Conservation (phyloP, 1,140 invertebrate genomes). For the Euschistus heros region DNA sequence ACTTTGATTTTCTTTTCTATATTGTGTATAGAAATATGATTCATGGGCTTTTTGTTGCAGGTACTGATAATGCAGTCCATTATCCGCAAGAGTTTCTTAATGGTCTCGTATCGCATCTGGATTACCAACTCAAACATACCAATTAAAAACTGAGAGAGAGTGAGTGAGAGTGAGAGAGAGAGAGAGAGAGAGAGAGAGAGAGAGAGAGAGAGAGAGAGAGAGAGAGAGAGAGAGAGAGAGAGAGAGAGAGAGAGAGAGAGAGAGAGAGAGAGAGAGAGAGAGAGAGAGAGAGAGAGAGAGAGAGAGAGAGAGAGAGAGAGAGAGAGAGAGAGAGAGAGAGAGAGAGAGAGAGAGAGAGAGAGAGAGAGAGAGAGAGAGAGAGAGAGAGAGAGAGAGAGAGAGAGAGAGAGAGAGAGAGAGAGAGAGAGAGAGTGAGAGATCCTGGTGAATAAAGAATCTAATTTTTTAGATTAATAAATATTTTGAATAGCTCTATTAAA, state of each 20-base stretch:
- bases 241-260: constrained; percentile 14
- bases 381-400: constrained; percentile 11
- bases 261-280: constrained; percentile 14
- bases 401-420: constrained; percentile 3
- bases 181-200: constrained; percentile 13
- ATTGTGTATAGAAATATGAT: no score
- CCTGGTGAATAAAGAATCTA: no score
- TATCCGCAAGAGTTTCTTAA: no score
- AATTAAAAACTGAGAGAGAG: no score
- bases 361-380: constrained; percentile 14
- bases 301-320: constrained; percentile 8
- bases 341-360: constrained; percentile 14
- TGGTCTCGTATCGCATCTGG: no score
- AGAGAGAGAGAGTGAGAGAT: constrained; percentile 9
- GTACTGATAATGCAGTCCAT: no score
- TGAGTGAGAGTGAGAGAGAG: constrained; percentile 1
- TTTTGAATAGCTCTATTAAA: no score
- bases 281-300: constrained; percentile 10
- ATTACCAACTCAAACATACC: no score
- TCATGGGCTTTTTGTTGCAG: no score
- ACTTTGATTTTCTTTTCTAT: no score
- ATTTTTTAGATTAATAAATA: no score
- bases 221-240: constrained; percentile 14
- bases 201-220: constrained; percentile 14
- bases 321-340: constrained; percentile 10